phyloP scores from a whole-genome alignment of 2,113 vertebrate genomes.

The Eclectus roratus region DNA sequence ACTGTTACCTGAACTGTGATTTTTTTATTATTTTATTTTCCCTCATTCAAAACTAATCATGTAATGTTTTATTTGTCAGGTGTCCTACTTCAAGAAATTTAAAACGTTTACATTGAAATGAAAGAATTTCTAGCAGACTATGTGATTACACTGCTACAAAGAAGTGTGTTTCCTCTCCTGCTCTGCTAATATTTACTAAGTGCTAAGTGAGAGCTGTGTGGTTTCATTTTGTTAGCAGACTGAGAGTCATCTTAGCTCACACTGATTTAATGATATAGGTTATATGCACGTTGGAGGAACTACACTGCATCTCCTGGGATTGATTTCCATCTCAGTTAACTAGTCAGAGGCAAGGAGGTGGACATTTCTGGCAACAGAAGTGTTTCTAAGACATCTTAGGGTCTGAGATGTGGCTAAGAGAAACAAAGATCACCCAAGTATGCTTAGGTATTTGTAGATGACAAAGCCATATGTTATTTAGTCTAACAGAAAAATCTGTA shows the following conservation, averaged over 20 bases:
- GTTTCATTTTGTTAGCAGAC: neutral
- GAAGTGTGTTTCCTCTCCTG: neutral
- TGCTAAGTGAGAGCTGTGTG: neutral
- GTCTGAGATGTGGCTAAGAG: neutral
- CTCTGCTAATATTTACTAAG: neutral
- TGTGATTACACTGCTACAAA: neutral
- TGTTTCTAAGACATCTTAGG: neutral
- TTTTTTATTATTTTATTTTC: neutral
- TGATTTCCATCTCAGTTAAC: neutral
- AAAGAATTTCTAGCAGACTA: neutral
- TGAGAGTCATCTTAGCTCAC: neutral
- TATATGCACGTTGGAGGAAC: neutral
- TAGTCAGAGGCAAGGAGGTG: neutral
- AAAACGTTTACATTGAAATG: neutral
- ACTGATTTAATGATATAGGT: neutral
- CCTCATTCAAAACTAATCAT: neutral
- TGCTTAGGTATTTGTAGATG: neutral
- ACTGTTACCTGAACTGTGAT: neutral
- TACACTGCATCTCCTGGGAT: neutral
- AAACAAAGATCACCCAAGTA: neutral
- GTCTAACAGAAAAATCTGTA: neutral
- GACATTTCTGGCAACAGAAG: neutral
- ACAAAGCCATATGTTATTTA: neutral
- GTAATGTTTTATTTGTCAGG: neutral
- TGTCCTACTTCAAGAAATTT: neutral